phyloP scores from a whole-genome alignment of 2,888 invertebrate genomes.

The Nasonia oneida region DNA sequence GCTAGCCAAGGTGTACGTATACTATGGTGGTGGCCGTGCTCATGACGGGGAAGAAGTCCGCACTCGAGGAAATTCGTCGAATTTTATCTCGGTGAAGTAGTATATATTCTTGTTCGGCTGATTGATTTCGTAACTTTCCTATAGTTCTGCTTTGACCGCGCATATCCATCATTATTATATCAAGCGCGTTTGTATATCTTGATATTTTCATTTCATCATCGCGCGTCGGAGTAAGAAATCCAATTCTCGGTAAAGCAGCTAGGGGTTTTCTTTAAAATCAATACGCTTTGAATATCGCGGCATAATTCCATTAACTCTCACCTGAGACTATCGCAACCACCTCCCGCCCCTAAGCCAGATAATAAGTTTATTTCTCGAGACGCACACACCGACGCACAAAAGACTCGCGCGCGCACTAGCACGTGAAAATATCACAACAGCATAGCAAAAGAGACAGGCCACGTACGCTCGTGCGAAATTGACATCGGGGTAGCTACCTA shows the following conservation, averaged over 20 bases:
- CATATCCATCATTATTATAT: no score
- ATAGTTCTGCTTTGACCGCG: background rate
- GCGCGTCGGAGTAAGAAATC: background rate
- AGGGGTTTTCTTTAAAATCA: background rate
- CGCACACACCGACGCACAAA: background rate
- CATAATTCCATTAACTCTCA: background rate
- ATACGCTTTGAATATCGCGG: background rate
- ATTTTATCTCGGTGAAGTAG: background rate
- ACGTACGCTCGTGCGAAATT: background rate
- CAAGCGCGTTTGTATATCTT: no score
- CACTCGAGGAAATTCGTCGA: slow-evolving; percentile 26
- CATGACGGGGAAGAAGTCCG: background rate
- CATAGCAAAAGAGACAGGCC: background rate
- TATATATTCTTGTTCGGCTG: background rate
- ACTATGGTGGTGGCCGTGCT: background rate
- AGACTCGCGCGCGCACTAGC: background rate
- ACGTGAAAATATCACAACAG: background rate
- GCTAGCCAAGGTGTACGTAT: no score
- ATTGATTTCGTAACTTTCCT: background rate
- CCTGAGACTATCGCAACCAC: background rate
- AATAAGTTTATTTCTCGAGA: background rate
- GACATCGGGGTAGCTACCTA: background rate
- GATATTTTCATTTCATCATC: no score
- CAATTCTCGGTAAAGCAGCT: background rate
- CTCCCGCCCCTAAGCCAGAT: background rate